Conservation (phyloP, 2,888 invertebrate genomes). For the Maniola hyperantus region DNA sequence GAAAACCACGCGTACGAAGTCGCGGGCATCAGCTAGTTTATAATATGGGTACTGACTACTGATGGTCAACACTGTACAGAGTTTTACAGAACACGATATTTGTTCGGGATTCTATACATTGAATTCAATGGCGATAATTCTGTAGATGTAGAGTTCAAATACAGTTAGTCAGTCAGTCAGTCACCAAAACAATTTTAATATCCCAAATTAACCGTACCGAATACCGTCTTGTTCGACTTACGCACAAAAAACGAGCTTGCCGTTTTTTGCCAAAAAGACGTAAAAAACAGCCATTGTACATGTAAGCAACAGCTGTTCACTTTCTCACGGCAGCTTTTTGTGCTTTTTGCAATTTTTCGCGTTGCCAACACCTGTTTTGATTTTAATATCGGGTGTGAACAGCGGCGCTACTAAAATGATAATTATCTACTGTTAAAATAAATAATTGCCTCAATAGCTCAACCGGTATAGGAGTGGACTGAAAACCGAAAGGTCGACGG, state of each 20-base stretch:
- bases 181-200: neutral
- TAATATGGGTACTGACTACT: no score
- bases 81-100: no score
- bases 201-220: conserved; percentile 7
- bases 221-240: neutral
- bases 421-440: no score
- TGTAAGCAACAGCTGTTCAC: conserved; percentile 31
- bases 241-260: conserved; percentile 8
- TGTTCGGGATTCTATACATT: no score
- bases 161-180: neutral
- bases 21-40: no score
- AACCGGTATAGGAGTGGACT: no score
- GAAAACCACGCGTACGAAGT: no score
- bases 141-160: neutral
- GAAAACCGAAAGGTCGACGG: no score
- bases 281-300: conserved; percentile 25
- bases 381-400: conserved; percentile 3
- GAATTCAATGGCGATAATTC: no score
- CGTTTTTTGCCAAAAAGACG: conserved; percentile 17
- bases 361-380: conserved; percentile 29
- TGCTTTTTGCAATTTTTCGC: conserved; percentile 23
- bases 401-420: no score
- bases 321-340: conserved; percentile 34
- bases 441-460: no score
- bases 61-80: no score